Percentiles rank a stretch among this genome's conserved stretches.
Evolutionary conservation across 2,113 vertebrate genomes (phyloP).

Genomic region (Buteo buteo): DNA sequence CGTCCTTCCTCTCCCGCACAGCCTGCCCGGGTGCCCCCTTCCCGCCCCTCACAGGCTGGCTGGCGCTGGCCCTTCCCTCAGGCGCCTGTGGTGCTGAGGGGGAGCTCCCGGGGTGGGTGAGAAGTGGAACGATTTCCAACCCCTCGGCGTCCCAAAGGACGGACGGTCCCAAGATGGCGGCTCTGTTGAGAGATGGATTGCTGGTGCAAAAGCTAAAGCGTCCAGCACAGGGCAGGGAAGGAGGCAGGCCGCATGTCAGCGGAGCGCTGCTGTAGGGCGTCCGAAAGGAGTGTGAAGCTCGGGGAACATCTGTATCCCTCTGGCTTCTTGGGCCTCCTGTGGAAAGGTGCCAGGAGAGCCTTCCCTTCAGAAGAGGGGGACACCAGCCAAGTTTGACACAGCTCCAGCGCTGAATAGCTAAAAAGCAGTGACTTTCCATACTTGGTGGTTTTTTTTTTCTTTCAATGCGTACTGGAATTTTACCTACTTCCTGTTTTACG

Average conservation of each 20-base stretch:
- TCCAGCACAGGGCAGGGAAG: fast-evolving
- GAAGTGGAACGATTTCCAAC: fast-evolving
- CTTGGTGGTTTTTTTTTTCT: too few species aligned
- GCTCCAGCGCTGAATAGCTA: neutral
- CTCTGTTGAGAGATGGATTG: fast-evolving
- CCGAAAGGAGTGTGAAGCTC: fast-evolving
- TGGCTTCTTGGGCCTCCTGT: too few species aligned
- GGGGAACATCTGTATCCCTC: fast-evolving
- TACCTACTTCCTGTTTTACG: fast-evolving
- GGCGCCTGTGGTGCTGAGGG: too few species aligned
- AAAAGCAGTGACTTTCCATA: neutral
- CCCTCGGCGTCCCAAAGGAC: too few species aligned
- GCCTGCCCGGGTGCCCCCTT: fast-evolving
- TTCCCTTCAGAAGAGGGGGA: neutral
- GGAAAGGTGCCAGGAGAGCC: neutral
- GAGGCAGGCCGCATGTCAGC: fast-evolving
- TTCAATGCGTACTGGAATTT: neutral
- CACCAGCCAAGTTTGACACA: neutral
- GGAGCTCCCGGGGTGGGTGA: fast-evolving
- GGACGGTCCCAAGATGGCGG: fast-evolving
- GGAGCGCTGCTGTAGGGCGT: fast-evolving
- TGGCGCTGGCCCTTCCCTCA: fast-evolving
- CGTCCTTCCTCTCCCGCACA: fast-evolving
- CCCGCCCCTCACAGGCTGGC: fast-evolving
- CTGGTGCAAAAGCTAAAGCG: fast-evolving